phyloP scores from a whole-genome alignment of 2,113 vertebrate species.

The Smithornis capensis region DNA sequence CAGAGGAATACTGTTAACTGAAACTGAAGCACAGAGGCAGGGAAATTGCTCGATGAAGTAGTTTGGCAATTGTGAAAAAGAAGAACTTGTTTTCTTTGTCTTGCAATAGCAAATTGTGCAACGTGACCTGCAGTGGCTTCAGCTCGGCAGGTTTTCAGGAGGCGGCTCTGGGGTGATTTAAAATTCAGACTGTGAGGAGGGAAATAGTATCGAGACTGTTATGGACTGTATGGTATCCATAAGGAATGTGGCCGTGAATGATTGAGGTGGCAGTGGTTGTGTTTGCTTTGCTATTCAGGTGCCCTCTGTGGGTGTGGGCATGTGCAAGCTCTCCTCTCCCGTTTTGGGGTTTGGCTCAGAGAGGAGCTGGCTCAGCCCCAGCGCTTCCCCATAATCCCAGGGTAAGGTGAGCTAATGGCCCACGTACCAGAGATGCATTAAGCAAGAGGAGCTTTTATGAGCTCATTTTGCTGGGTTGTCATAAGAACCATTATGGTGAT shows the following conservation, averaged over 20 bases:
- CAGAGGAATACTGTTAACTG: constrained; percentile 27
- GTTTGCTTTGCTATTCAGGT: not conserved
- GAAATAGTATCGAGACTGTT: not conserved
- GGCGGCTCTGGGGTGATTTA: not conserved
- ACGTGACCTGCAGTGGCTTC: not conserved
- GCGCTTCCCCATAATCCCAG: not conserved
- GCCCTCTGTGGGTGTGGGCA: fast-evolving
- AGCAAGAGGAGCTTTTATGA: not conserved
- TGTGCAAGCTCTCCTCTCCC: not conserved
- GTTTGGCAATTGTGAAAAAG: constrained; percentile 58
- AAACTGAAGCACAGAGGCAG: constrained; percentile 33
- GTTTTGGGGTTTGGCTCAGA: not conserved
- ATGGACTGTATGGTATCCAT: fast-evolving
- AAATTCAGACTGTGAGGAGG: not conserved
- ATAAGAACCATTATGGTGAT: not conserved
- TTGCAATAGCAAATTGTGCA: constrained; percentile 49
- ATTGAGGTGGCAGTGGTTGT: not conserved
- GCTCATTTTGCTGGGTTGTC: not conserved
- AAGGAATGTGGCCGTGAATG: not conserved
- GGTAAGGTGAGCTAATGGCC: not conserved
- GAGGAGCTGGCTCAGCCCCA: not conserved
- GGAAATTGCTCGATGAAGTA: constrained; percentile 47
- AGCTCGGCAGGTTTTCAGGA: not conserved
- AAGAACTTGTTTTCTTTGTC: constrained; percentile 63
- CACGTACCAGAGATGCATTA: not conserved